Evolutionary conservation across 2,888 invertebrate genomes (phyloP), one percentile per base, ranked within the genome.

Genomic region (Watsonalla cultraria): DNA sequence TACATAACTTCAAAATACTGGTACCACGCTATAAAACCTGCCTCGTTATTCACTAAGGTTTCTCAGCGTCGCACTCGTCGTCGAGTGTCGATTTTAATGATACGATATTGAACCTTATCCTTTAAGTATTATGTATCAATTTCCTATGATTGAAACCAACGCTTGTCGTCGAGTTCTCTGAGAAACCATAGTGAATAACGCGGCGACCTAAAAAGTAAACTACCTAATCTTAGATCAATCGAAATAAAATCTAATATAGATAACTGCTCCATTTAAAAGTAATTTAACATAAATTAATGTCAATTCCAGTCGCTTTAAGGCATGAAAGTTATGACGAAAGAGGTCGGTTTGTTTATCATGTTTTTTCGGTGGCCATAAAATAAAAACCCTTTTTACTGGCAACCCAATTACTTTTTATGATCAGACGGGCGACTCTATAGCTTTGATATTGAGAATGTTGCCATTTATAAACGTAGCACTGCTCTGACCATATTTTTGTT

Each of bases 341-440:
- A 73, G 69, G 70, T 70, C 66, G 68, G 80, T 85, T 82, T 86
- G 85, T 89, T 85, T 88, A 84, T 86, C 84, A 84, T 84, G 77
- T 82, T 86, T 77, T 86, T 82, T 80, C 74, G 80, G 75, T 69
- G 75, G 70, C 74, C 80, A 75, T 89, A 89, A 89, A 89, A 85
- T 86, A 85, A 84, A 83, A 87, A 80, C 87, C 85, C 86, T 82
- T 87, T 87, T 89, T 87, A 88, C 82, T 74, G 82, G 78, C 77
- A 75, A 86, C 84, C 88, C 90, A 89, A 90, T 90, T 90, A 90
- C 87, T 81, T 90, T 90, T 90, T 89, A 90, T 75, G 84, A 80
- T 78, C 80, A 81, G 82, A 85, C 83, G 82, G 82, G 75, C 82
- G 70, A 68, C 79, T 79, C 82, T 86, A 86, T 79, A 68, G 75